These are phyloP conservation scores for Philereme vetulata DNA, from an alignment of 2,888 invertebrate genomes.

Conservation along the genomic window DNA sequence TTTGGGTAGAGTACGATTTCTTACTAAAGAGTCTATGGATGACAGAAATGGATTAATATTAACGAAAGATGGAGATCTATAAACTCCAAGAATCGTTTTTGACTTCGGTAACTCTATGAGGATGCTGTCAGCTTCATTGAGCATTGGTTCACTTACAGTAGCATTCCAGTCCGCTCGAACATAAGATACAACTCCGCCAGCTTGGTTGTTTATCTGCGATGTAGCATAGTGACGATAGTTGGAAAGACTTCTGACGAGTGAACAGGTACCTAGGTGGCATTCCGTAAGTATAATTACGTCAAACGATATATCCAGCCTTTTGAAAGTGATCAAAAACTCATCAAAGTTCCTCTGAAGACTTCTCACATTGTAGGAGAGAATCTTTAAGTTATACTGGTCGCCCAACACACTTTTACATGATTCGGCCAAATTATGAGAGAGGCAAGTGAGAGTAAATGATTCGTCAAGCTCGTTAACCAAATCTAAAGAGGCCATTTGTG, in stretches of 20 bases:
- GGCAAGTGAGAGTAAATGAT: background rate
- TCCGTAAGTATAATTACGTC: slow-evolving; percentile 7
- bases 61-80: slow-evolving; percentile 1
- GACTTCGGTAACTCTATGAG: background rate
- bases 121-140: background rate
- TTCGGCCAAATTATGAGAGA: background rate
- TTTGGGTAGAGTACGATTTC: background rate
- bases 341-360: background rate
- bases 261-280: slow-evolving; percentile 2
- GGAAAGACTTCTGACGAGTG: background rate
- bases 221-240: background rate
- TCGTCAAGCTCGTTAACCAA: slow-evolving; percentile 1
- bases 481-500: slow-evolving; percentile 5
- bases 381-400: background rate
- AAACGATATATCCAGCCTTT: background rate
- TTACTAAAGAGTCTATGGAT: background rate
- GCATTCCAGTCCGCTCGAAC: slow-evolving; percentile 5
- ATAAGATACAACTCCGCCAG: slow-evolving; percentile 1
- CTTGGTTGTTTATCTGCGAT: slow-evolving; percentile 1
- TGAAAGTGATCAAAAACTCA: background rate
- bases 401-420: background rate
- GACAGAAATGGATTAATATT: background rate
- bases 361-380: slow-evolving; percentile 5
- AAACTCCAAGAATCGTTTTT: background rate
- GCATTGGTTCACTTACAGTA: background rate